Base-by-base conservation (phyloP, 2,888 invertebrate genomes). In the Torymus tubicola region DNA sequence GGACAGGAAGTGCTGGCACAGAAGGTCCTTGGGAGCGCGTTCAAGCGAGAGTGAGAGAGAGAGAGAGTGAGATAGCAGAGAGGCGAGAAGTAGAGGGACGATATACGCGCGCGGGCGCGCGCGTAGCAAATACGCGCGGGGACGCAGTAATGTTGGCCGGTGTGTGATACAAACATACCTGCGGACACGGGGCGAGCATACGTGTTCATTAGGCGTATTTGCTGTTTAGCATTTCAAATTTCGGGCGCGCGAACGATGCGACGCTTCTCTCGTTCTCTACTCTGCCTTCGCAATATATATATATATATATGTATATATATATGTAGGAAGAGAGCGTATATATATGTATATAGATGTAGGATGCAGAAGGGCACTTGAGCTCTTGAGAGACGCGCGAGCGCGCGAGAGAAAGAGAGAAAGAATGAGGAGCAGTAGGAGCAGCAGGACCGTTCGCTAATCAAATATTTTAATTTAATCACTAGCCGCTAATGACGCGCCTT, bases 201-300 rank as follows among this genome's bases (percentile, higher is more conserved):
- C 90, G 89, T 90, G 90, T 90, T 90, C 90, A 90, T 90, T 90
- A 90, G 90, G 89, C 89, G 88, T 89, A 90, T 90, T 90, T 90
- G 87, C 90, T 89, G 87, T 89, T 90, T 90, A 90, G 90, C 90
- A 90, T 90, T 90, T 90, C 90, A 90, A 90, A 90, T 90, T 86
- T 89, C 83, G 85, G 70, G 81, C 42, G 42, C 42, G 42, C 42
- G 42, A 42, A 42, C 42, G 42, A 42, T 8, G 42, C 42, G 42
- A 42, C 42, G 42, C 8, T 42, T 42, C 42, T 42, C 42, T 42
- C 42, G 1, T 8, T 42, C 75, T 18, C 8, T 21, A 21, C 21
- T 42, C 42, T 42, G 42, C 42, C 8, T 42, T 42, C 42, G 42
- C 42, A 31, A 42, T 42, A 42, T 8, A 8, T 42, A 42, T 31